Base-by-base conservation (phyloP, 2,113 vertebrate genomes). In the Coryphaenoides rupestris region DNA sequence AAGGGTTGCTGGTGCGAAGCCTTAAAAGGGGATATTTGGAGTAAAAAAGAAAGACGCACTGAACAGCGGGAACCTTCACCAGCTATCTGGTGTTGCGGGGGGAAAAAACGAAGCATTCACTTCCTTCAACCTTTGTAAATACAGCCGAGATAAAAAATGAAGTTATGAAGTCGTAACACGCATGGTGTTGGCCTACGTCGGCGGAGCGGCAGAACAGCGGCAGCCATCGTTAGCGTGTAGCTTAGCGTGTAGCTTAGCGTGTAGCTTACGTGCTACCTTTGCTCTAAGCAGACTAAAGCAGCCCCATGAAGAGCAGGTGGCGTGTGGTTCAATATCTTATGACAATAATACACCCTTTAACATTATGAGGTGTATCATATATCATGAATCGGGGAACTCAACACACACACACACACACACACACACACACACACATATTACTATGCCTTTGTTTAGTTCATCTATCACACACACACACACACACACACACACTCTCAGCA, bases 231-330 rank as follows among this genome's bases (percentile, higher is more conserved):
- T 2, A 40, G 33, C 33, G 13, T 40, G 33, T n/a, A n/a, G n/a
- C n/a, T n/a, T n/a, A n/a, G n/a, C n/a, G n/a, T n/a, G n/a, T n/a
- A n/a, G n/a, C n/a, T n/a, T n/a, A n/a, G n/a, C n/a, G n/a, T n/a
- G n/a, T n/a, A n/a, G n/a, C n/a, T n/a, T 40, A 33, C 5, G 28
- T 33, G n/a, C n/a, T n/a, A 40, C 33, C 9, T 40, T 40, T 40
- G 60, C 69, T 74, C 12, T 58, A 66, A n/a, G 76, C 69, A 70
- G 73, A 40, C 72, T 49, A 56, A 80, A 77, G 60, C 72, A 60
- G 63, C 55, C 73, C 72, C 21, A 55, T 79, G 73, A 79, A 81
- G 70, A 83, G 86, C 80, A 78, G 73, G 70, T 68, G 55, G 63
- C 45, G 62, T 75, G 72, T 56, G n/a, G 45, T 71, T 73, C 70